A percentile compares a stretch with the other conserved stretches of the same genome.
phyloP scores from a whole-genome alignment of 35 echinoderm and acorn worm genomes.

The Stichopus chloronotus region DNA sequence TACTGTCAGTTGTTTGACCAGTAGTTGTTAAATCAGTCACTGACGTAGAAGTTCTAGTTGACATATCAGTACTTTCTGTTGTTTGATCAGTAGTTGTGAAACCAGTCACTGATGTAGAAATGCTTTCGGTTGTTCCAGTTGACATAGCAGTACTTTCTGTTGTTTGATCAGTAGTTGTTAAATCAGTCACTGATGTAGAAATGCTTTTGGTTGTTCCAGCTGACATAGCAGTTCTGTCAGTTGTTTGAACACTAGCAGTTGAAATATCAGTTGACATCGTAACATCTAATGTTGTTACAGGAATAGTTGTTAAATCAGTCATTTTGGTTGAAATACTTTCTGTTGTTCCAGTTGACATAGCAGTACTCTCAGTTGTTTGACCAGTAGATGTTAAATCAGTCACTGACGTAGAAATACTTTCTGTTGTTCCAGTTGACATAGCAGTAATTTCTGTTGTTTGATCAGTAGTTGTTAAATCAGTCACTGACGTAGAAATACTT shows the following conservation, averaged over 20 bases:
- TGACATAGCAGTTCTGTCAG: background rate
- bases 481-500: background rate
- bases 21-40: too few relatives aligned
- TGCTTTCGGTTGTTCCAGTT: background rate
- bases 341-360: too few relatives aligned
- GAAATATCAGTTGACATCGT: background rate
- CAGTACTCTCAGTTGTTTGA: background rate
- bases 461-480: background rate
- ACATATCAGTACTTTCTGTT: background rate
- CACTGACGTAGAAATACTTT: background rate
- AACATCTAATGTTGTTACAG: slow-evolving; percentile 1
- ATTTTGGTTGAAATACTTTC: too few relatives aligned
- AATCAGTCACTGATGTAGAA: background rate
- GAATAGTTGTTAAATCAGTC: background rate
- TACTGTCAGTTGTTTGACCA: too few relatives aligned
- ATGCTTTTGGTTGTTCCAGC: background rate
- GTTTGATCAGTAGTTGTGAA: background rate
- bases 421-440: background rate
- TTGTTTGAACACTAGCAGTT: background rate
- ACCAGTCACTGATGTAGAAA: background rate
- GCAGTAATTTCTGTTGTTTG: background rate
- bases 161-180: background rate
- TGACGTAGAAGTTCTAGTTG: background rate
- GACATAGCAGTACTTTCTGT: background rate
- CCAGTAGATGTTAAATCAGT: background rate